phyloP scores from a whole-genome alignment of 2,797 vertebrate species.

The Psittacula derbiana region DNA sequence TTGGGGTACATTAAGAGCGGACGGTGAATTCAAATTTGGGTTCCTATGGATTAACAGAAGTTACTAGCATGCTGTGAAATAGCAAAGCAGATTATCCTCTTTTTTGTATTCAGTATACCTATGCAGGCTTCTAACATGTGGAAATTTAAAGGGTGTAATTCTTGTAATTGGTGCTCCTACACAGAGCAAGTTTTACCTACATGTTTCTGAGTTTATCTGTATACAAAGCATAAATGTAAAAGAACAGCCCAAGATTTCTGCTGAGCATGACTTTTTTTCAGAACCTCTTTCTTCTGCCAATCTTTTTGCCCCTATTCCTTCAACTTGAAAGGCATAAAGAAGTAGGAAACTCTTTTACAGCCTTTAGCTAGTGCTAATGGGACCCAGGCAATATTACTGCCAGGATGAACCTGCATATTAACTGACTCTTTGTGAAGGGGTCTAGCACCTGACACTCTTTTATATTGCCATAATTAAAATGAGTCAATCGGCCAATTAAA shows the following conservation, averaged over 20 bases:
- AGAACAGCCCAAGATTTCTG: background rate
- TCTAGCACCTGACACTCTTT: background rate
- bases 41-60: constrained; percentile 6
- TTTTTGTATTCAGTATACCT: background rate
- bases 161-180: background rate
- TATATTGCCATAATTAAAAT: constrained; percentile 49
- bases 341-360: background rate
- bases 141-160: background rate
- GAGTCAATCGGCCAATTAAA: background rate
- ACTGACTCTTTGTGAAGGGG: background rate
- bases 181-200: background rate
- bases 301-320: background rate
- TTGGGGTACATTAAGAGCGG: constrained; percentile 24
- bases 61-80: background rate
- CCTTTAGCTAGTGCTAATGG: background rate
- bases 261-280: background rate
- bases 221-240: background rate
- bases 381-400: background rate
- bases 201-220: background rate
- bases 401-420: background rate
- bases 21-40: constrained; percentile 15
- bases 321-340: background rate
- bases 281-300: background rate
- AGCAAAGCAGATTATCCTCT: constrained; percentile 11
- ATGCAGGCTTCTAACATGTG: background rate